Evolutionary conservation across 2,888 invertebrate species (phyloP).

Genomic region (Drosophila mimetica): DNA sequence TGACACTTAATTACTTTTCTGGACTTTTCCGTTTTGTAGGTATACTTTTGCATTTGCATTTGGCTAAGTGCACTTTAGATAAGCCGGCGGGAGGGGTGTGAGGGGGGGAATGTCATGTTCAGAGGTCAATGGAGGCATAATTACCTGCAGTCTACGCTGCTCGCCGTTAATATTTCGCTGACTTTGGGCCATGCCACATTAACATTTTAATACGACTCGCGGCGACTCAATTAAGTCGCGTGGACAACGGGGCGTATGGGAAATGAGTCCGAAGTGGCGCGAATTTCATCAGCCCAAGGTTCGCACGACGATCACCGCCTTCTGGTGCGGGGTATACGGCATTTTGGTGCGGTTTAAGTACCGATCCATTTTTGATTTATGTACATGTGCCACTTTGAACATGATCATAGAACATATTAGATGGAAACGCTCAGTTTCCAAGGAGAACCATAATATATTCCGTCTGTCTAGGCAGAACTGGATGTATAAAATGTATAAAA

Average conservation of each 20-base stretch:
- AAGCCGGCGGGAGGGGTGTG: slow-evolving; percentile 19
- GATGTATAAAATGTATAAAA: no score
- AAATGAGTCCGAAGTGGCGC: slow-evolving; percentile 49
- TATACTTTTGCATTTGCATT: slow-evolving; percentile 32
- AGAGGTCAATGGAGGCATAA: slow-evolving; percentile 75
- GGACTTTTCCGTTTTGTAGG: slow-evolving; percentile 55
- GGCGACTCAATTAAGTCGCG: slow-evolving; percentile 54
- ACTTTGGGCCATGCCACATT: slow-evolving; percentile 52
- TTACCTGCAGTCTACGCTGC: slow-evolving; percentile 56
- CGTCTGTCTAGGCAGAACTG: no score
- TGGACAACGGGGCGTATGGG: slow-evolving; percentile 63
- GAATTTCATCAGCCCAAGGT: slow-evolving; percentile 63
- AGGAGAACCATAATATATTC: no score
- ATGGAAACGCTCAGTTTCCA: no score
- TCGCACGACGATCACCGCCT: slow-evolving; percentile 1
- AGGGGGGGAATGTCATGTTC: slow-evolving; percentile 27
- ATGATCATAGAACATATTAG: no score
- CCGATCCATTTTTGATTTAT: neutral
- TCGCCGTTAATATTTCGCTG: slow-evolving; percentile 60
- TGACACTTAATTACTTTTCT: slow-evolving; percentile 70
- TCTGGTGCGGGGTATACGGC: neutral
- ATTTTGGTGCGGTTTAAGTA: neutral
- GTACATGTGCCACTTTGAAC: neutral
- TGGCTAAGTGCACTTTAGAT: slow-evolving; percentile 70
- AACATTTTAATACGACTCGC: slow-evolving; percentile 76